These are phyloP conservation scores for Leontocebus nigricollis DNA, from an alignment of 2,797 vertebrate species.

Conservation along the genomic window DNA sequence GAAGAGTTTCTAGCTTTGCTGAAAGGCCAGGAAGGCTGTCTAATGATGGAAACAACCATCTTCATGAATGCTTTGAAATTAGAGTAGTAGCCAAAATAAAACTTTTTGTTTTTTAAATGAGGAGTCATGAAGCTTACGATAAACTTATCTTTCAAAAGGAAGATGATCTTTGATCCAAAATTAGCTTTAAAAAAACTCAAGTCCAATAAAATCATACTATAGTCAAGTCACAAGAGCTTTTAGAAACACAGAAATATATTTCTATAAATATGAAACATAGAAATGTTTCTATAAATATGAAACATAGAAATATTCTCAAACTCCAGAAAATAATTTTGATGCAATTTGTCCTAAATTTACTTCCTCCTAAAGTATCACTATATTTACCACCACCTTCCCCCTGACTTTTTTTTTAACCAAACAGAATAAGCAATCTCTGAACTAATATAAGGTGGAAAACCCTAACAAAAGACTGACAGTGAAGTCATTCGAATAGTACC, in stretches of 20 bases:
- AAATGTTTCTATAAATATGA: not conserved
- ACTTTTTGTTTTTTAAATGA: not conserved
- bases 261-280: not conserved
- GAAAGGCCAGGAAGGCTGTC: not conserved
- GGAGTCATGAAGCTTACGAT: not conserved
- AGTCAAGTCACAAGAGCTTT: not conserved
- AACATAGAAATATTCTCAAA: not conserved
- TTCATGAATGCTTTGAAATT: not conserved
- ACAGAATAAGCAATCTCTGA: constrained; percentile 10
- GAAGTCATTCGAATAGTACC: not conserved
- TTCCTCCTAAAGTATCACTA: constrained; percentile 15
- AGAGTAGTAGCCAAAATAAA: not conserved
- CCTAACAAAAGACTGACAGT: not conserved
- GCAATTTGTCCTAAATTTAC: constrained; percentile 11
- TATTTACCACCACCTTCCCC: not conserved
- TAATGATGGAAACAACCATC: not conserved
- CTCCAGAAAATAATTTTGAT: not conserved
- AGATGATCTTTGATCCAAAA: not conserved
- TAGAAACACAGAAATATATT: not conserved
- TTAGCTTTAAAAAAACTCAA: not conserved
- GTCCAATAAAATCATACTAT: not conserved
- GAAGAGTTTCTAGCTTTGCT: constrained; percentile 11
- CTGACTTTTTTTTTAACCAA: not conserved
- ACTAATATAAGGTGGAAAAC: not conserved
- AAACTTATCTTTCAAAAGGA: not conserved